A percentile compares a stretch with the other conserved stretches of the same genome.
phyloP scores from a whole-genome alignment of 2,113 vertebrate species.

The Protobothrops flavoviridis region DNA sequence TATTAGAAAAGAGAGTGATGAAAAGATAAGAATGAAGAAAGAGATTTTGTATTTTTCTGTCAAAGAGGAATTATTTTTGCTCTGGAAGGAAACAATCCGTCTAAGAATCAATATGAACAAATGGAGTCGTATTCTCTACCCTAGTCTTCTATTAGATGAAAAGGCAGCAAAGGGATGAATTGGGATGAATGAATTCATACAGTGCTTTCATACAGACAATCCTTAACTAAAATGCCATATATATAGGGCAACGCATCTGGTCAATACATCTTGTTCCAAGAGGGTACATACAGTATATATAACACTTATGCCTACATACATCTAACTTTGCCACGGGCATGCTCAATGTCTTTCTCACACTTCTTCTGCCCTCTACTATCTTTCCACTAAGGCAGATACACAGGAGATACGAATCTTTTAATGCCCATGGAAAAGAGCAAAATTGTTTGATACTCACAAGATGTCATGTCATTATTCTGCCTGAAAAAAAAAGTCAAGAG shows the following conservation, averaged over 20 bases:
- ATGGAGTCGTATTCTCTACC: neutral
- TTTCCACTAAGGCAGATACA: neutral
- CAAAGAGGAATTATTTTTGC: neutral
- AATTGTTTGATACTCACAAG: neutral
- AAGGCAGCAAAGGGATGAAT: neutral
- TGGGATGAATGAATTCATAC: neutral
- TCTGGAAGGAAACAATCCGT: neutral
- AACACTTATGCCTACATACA: neutral
- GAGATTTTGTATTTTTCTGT: neutral
- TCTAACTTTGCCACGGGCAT: neutral
- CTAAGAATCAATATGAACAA: constrained; percentile 2
- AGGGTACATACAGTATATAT: neutral
- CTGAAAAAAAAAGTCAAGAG: neutral
- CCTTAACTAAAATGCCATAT: neutral
- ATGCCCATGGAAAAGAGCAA: neutral
- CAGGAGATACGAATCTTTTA: neutral
- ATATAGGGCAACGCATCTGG: neutral
- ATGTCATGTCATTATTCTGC: neutral
- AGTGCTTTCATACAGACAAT: neutral
- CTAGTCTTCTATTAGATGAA: neutral
- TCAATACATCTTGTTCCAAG: neutral
- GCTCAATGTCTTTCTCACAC: neutral
- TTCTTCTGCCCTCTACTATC: neutral
- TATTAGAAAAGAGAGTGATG: constrained; percentile 4
- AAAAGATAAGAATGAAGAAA: constrained; percentile 15